A percentile compares a stretch with the other conserved stretches of the same genome.
phyloP scores from a whole-genome alignment of 2,113 vertebrate genomes.

The Oceanodroma tethys region DNA sequence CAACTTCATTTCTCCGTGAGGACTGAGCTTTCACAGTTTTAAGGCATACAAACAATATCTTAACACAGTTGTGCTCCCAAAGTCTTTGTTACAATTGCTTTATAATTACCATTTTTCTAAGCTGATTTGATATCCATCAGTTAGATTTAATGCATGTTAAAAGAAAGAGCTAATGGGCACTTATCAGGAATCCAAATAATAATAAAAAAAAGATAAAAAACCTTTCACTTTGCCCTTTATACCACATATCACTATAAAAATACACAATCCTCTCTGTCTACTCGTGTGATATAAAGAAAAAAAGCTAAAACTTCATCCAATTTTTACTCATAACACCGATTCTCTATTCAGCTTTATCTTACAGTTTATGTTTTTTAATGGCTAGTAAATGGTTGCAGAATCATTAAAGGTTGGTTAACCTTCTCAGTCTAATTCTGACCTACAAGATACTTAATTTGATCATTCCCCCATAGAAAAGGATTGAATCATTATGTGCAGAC shows the following conservation, averaged over 20 bases:
- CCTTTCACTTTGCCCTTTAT: constrained; percentile 17
- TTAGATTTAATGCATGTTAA: constrained; percentile 55
- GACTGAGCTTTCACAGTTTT: not conserved
- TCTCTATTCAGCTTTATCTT: constrained; percentile 11
- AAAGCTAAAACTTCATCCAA: not conserved
- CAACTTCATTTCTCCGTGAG: not conserved
- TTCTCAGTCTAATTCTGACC: constrained; percentile 60
- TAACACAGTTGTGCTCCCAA: not conserved
- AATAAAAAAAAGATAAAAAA: not conserved
- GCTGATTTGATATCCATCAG: constrained; percentile 58
- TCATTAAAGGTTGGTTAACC: constrained; percentile 64
- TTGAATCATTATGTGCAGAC: constrained; percentile 47
- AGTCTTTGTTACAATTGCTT: constrained; percentile 16
- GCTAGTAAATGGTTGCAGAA: constrained; percentile 50
- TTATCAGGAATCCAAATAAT: constrained; percentile 6
- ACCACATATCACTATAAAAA: not conserved
- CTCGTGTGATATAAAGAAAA: not conserved
- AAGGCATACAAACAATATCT: not conserved
- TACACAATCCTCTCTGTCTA: not conserved
- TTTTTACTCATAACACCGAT: not conserved
- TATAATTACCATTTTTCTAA: constrained; percentile 49
- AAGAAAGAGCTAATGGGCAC: constrained; percentile 53
- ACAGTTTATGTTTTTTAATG: constrained; percentile 57
- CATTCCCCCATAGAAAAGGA: constrained; percentile 37
- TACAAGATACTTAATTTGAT: constrained; percentile 64